Base-by-base conservation (phyloP, 2,888 invertebrate genomes). In the Tachina grossa region DNA sequence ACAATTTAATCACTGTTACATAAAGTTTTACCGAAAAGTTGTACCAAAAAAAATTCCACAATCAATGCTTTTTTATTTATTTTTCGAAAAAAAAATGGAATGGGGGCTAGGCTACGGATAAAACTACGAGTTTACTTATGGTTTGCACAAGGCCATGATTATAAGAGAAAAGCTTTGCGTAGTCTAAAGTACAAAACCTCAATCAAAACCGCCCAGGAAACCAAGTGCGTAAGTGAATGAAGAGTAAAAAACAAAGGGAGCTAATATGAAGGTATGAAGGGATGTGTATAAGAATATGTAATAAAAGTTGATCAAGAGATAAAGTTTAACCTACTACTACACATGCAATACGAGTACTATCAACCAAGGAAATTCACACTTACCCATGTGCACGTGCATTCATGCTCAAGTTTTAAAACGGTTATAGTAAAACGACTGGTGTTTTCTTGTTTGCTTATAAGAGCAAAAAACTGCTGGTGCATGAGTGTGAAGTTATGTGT, bases 1-100 rank as follows among this genome's bases (percentile, higher is more conserved):
- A 85, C 75, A 79, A 69, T 82, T 83, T 85, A 85, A 85, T 82
- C 71, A 83, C 85, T 65, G 79, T 79, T 83, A 72, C 79, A 71
- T 47, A 79, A 82, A 85, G 63, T 80, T 85, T 83, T 79, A 65
- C 75, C 75, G 66, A 82, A 75, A 82, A 63, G 3, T 61, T 39
- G 16, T 71, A 11, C 45, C 19, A 61, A 80, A 66, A 61, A 63
- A 72, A 77, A 66, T 61, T 11, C 53, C 75, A 39, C 53, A 76
- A 74, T 47, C 69, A 74, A 47, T 78, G 77, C 31, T 31, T 65
- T 74, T 16, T 11, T 9, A n/a, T 31, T 43, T 31, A 31, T 31
- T 31, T 31, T 31, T 31, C 0, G 4, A 4, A 31, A 41, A 47
- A 53, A 3, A 13, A 51, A 9, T 19, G 22, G n/a, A 16, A 43